Base-by-base conservation (phyloP, 2,888 invertebrate genomes). In the Koerneria pararmatus region DNA sequence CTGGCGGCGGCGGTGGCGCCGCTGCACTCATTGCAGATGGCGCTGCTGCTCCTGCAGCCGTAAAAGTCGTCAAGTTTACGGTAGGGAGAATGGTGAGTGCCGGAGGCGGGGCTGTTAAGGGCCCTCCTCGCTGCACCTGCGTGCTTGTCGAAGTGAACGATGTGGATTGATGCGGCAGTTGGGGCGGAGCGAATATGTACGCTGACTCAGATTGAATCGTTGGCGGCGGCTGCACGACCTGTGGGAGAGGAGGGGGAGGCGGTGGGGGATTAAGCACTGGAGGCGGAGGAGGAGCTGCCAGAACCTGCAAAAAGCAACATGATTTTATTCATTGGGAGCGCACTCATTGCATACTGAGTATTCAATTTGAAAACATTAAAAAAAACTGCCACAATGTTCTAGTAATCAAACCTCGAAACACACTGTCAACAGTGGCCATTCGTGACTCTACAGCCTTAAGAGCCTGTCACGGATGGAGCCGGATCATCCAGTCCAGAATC, bases 101-200 rank as follows among this genome's bases (percentile, higher is more conserved):
- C 3, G 59, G 59, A 1, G 46, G 46, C 2, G 19, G 46, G 32
- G 59, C 0, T 29, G 31, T 53, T 3, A 24, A 6, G 27, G 27
- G 8, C 15, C 24, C 11, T 22, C 22, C 1, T 29, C 24, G 19
- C 2, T 29, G 29, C 49, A 24, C 19, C 49, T 49, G 4, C 46
- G 60, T 15, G 60, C 31, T 5, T 27, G 60, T 22, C n/a, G 46
- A n/a, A 11, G 29, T 46, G 60, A n/a, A 60, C 29, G 22, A n/a
- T n/a, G 22, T 35, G 60, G 27, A 60, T 64, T 57, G 35, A 29
- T 54, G 67, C 11, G 67, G 57, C 22, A 61, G 70, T 19, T 64
- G 58, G 31, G 34, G 58, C 8, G 58, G 58, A 6, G 37, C 37
- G 37, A 24, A 51, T 6, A 24, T 65, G 27, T 63, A 64, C 22